A percentile compares a stretch with the other conserved stretches of the same genome.
phyloP scores from a whole-genome alignment of 2,113 vertebrate species.

The Forbesichthys agassizii region DNA sequence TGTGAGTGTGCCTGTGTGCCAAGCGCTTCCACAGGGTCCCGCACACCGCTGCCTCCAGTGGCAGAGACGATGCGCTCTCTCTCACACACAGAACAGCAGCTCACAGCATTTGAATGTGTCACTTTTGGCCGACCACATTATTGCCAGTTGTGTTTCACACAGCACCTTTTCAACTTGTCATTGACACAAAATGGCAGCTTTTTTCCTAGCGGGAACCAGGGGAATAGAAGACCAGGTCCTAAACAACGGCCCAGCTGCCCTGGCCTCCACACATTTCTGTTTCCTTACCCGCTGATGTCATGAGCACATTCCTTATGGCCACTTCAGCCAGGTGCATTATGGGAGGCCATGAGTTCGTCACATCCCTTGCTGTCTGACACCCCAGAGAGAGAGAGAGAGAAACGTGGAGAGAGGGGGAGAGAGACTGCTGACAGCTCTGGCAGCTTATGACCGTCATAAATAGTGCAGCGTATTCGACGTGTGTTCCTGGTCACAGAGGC shows the following conservation, averaged over 20 bases:
- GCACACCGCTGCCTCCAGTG: not conserved
- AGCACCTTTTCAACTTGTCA: constrained; percentile 16
- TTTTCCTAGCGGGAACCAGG: constrained; percentile 24
- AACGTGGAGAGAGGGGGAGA: not conserved
- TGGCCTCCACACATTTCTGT: constrained; percentile 25
- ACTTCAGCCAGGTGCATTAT: constrained; percentile 35
- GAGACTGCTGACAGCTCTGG: constrained; percentile 7
- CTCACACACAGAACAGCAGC: not conserved
- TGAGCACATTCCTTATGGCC: not conserved
- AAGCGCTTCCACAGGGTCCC: constrained; percentile 16
- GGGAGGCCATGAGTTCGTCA: constrained; percentile 21
- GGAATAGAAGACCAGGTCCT: constrained; percentile 26
- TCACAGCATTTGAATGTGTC: constrained; percentile 14
- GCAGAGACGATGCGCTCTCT: constrained; percentile 29
- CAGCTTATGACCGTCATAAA: constrained; percentile 68
- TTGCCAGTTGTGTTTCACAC: constrained; percentile 14
- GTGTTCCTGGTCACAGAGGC: constrained; percentile 35
- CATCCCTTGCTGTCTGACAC: constrained; percentile 4
- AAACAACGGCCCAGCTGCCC: not conserved
- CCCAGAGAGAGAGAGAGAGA: constrained; percentile 13
- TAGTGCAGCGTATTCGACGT: constrained; percentile 62
- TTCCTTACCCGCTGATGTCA: not conserved
- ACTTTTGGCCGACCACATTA: constrained; percentile 13
- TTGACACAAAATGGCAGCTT: constrained; percentile 1
- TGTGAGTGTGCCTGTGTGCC: not conserved